Conservation (phyloP, 2,888 invertebrate genomes). For the Leistus spinibarbis region DNA sequence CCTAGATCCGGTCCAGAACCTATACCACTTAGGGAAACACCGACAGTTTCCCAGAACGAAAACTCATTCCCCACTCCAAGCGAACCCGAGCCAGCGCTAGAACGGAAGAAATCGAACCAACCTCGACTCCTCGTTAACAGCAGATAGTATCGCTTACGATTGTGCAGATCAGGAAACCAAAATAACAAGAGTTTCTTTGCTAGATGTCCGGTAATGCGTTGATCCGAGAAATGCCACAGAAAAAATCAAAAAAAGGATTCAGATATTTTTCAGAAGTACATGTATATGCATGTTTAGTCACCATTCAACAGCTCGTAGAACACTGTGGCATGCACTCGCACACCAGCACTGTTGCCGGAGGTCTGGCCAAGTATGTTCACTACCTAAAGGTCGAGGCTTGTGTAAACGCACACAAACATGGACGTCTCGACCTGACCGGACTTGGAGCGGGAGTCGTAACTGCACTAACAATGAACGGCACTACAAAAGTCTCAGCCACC, state of each 20-base stretch:
- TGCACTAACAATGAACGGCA: conserved; percentile 4
- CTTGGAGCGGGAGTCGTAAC: conserved; percentile 10
- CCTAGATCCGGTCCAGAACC: no score
- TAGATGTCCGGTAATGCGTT: background rate
- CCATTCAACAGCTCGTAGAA: conserved; percentile 7
- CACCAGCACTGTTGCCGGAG: conserved; percentile 1
- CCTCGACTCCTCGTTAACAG: no score
- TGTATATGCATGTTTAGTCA: conserved; percentile 15
- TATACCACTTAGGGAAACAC: no score
- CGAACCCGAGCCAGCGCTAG: no score
- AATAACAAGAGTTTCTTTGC: background rate
- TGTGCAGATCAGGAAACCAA: background rate
- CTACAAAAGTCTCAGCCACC: conserved; percentile 19
- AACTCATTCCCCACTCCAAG: no score
- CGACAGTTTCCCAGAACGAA: no score
- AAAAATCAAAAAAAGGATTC: no score
- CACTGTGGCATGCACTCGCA: conserved; percentile 28
- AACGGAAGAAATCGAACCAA: no score
- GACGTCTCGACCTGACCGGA: conserved; percentile 8
- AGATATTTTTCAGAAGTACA: background rate
- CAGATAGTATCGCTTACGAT: no score
- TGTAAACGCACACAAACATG: conserved; percentile 5
- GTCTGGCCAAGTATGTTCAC: conserved; percentile 6
- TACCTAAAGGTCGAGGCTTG: background rate
- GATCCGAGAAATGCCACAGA: no score